Evolutionary conservation across 92 coral and sea anemone genomes (phyloP).

Genomic region (Phymanthus crucifer): DNA sequence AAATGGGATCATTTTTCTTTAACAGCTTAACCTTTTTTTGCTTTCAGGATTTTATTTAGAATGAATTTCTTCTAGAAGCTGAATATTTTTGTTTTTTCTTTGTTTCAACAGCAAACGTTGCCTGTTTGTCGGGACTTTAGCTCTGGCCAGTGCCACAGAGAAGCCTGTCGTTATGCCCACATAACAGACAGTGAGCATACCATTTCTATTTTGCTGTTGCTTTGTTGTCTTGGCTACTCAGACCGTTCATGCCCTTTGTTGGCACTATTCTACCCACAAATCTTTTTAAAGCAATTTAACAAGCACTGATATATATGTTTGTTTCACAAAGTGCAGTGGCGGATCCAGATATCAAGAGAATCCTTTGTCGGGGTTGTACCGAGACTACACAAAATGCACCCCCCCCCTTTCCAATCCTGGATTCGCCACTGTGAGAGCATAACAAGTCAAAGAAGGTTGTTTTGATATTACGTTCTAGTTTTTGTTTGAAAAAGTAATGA

Average conservation of each 20-base stretch:
- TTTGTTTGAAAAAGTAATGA: too few species aligned
- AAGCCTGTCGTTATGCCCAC: slow-evolving; percentile 99
- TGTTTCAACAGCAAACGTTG: slow-evolving; percentile 88
- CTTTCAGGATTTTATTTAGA: slow-evolving; percentile 24
- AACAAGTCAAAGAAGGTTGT: too few species aligned
- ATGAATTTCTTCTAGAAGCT: not conserved
- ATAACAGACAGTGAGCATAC: slow-evolving; percentile 96
- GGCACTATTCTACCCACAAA: not conserved
- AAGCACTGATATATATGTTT: not conserved
- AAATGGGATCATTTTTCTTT: not conserved
- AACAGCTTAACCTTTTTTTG: not conserved
- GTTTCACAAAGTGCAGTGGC: too few species aligned
- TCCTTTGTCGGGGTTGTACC: too few species aligned
- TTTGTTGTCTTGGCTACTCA: slow-evolving; percentile 12
- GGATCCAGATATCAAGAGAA: too few species aligned
- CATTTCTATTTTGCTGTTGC: slow-evolving; percentile 49
- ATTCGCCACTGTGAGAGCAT: too few species aligned
- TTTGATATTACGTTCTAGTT: too few species aligned
- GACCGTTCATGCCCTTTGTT: not conserved
- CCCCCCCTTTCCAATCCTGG: too few species aligned
- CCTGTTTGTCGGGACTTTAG: slow-evolving; percentile 98
- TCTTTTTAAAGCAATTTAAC: not conserved
- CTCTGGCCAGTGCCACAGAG: slow-evolving; percentile 99
- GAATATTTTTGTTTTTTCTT: slow-evolving; percentile 53
- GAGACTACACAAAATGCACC: too few species aligned